Percentiles rank a stretch among this genome's conserved stretches.
Conservation (phyloP, 2,888 invertebrate species). For the Scaptomyza parva region DNA sequence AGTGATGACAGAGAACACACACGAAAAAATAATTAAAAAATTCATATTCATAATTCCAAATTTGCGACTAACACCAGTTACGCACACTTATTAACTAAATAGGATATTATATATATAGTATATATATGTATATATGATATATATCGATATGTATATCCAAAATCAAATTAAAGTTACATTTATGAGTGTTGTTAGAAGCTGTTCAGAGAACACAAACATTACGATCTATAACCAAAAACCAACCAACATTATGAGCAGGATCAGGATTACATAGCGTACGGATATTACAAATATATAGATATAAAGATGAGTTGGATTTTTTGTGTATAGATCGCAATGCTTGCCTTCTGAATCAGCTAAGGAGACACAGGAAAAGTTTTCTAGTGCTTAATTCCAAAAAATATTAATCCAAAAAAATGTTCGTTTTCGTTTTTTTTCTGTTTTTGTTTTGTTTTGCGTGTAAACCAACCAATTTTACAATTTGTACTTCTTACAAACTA, state of each 20-base stretch:
- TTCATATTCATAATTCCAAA: constrained; percentile 53
- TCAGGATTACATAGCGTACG: constrained; percentile 22
- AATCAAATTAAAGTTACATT: constrained; percentile 28
- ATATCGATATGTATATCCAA: constrained; percentile 21
- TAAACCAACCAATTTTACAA: constrained; percentile 73
- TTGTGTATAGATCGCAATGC: constrained; percentile 29
- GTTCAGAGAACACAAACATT: constrained; percentile 32
- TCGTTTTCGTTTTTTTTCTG: not conserved
- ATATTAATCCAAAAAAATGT: constrained; percentile 53
- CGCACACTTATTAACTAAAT: constrained; percentile 72
- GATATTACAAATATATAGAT: constrained; percentile 22
- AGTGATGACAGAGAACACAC: constrained; percentile 81
- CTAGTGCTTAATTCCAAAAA: constrained; percentile 54
- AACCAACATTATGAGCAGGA: constrained; percentile 40
- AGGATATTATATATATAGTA: constrained; percentile 11
- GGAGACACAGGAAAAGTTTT: constrained; percentile 74
- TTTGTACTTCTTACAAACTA: constrained; percentile 57
- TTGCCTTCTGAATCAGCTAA: constrained; percentile 20
- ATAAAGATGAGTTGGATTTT: constrained; percentile 2
- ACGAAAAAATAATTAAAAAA: constrained; percentile 50
- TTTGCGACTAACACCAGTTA: constrained; percentile 84
- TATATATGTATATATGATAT: constrained; percentile 33
- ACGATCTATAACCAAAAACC: constrained; percentile 42
- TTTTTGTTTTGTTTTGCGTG: constrained; percentile 15
- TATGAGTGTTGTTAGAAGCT: constrained; percentile 37